phyloP scores from a whole-genome alignment of 2,888 invertebrate species.

The Oxycera nigricornis region DNA sequence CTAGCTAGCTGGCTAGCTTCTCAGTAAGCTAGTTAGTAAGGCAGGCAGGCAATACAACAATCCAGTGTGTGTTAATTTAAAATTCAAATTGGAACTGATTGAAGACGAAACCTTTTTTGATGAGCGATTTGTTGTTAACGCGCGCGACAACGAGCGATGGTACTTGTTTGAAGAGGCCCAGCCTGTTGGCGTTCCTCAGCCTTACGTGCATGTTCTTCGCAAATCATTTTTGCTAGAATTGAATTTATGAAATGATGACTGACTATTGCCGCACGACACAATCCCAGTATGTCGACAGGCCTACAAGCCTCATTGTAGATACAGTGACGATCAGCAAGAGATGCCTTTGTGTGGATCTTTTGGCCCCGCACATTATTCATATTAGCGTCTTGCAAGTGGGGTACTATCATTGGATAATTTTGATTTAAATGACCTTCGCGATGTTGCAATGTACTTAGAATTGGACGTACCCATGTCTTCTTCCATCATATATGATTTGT shows the following conservation, averaged over 20 bases:
- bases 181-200: neutral
- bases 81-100: constrained; percentile 40
- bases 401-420: constrained; percentile 11
- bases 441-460: no score
- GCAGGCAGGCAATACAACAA: constrained; percentile 7
- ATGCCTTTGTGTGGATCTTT: neutral
- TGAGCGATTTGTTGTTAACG: constrained; percentile 36
- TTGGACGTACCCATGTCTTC: no score
- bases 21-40: neutral
- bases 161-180: neutral
- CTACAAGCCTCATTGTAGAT: neutral
- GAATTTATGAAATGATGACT: constrained; percentile 32
- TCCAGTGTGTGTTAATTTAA: constrained; percentile 40
- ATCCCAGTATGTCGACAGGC: neutral
- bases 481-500: no score
- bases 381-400: neutral
- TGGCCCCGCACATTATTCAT: neutral
- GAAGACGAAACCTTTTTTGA: constrained; percentile 41
- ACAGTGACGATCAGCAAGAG: neutral
- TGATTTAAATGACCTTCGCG: constrained; percentile 36
- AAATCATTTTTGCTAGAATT: constrained; percentile 17
- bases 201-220: neutral
- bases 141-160: constrained; percentile 3
- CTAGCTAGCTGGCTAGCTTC: no score
- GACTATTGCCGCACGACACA: constrained; percentile 16